These are phyloP conservation scores for Hemicordylus capensis DNA, from an alignment of 2,113 vertebrate species.

Conservation along the genomic window DNA sequence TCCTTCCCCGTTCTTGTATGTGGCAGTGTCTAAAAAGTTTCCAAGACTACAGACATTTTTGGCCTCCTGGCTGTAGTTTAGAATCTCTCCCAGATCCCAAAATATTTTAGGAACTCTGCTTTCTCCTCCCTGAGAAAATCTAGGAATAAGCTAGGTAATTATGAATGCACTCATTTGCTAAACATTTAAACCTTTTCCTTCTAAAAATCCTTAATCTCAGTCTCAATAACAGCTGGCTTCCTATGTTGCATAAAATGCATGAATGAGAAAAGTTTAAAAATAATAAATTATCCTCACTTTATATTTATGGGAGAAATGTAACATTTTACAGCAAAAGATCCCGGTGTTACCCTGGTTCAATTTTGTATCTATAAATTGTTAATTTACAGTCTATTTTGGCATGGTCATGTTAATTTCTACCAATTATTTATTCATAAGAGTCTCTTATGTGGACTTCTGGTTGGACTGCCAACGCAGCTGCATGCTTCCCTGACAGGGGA, in stretches of 20 bases:
- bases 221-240: not conserved
- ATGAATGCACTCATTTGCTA: not conserved
- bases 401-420: conserved; percentile 18
- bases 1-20: too few species aligned
- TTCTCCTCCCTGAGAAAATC: not conserved
- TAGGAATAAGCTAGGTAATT: not conserved
- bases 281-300: not conserved
- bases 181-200: not conserved
- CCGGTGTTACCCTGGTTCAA: not conserved
- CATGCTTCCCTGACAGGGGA: too few species aligned
- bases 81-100: too few species aligned
- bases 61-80: not conserved
- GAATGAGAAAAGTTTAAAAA: not conserved
- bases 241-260: not conserved
- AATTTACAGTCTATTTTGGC: conserved; percentile 6
- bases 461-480: too few species aligned
- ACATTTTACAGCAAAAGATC: not conserved
- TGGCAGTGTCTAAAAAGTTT: too few species aligned
- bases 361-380: not conserved
- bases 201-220: not conserved
- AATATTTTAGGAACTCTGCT: not conserved
- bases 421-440: conserved; percentile 11
- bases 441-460: too few species aligned
- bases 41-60: not conserved
- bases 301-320: not conserved